Percentiles rank a stretch among this genome's conserved stretches.
These are phyloP conservation scores for Atherinosoma microstoma DNA, from an alignment of 2,797 vertebrate species.

Conservation along the genomic window DNA sequence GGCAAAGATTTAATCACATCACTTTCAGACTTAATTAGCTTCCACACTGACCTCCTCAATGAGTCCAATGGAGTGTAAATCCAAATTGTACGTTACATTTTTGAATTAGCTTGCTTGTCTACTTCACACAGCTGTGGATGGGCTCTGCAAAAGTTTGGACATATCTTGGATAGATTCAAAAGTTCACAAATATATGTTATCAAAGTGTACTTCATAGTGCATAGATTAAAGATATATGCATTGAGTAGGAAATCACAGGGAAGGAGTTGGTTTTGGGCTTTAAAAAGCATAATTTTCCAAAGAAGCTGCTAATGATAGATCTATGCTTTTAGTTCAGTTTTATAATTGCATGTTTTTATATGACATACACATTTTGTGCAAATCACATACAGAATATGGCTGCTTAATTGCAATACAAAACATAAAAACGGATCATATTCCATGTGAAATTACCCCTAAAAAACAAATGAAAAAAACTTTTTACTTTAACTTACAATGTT, in stretches of 20 bases:
- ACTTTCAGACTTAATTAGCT: constrained; percentile 76
- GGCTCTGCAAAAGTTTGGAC: constrained; percentile 1
- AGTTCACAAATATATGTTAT: background rate
- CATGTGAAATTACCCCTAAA: background rate
- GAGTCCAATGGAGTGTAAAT: constrained; percentile 58
- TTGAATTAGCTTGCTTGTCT: constrained; percentile 45
- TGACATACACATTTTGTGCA: background rate
- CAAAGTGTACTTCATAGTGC: background rate
- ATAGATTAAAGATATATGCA: background rate
- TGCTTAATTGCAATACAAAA: background rate
- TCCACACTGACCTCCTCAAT: constrained; percentile 61
- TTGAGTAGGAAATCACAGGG: background rate
- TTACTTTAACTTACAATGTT: too few relatives aligned
- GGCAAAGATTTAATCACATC: constrained; percentile 72
- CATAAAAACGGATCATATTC: background rate
- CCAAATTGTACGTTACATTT: constrained; percentile 59
- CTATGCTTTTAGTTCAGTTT: background rate
- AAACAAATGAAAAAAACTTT: too few relatives aligned
- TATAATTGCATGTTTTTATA: background rate
- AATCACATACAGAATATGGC: background rate
- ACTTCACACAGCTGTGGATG: constrained; percentile 53
- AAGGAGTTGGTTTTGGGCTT: background rate
- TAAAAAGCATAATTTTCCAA: background rate
- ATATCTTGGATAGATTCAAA: background rate
- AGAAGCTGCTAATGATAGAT: too few relatives aligned